Conservation (phyloP, 2,797 vertebrate genomes). For the Pempheris klunzingeri region DNA sequence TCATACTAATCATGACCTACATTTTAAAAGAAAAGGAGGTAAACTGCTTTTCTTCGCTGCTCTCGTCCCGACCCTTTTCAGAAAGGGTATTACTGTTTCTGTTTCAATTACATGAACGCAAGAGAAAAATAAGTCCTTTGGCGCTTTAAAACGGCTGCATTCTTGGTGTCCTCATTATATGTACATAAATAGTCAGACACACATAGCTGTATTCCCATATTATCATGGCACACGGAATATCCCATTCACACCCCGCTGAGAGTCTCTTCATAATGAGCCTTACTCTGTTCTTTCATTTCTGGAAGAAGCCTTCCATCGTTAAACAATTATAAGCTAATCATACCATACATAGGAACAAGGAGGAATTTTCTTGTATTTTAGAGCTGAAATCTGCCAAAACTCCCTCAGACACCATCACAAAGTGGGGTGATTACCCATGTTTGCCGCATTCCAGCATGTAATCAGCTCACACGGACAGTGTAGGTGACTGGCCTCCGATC, state of each 20-base stretch:
- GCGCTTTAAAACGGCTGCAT: slow-evolving; percentile 43
- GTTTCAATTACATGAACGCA: slow-evolving; percentile 42
- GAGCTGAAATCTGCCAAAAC: slow-evolving; percentile 35
- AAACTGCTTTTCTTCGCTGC: slow-evolving; percentile 3
- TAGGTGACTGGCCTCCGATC: slow-evolving; percentile 65
- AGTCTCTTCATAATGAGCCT: slow-evolving; percentile 35
- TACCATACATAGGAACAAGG: not conserved
- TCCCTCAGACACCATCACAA: slow-evolving; percentile 9
- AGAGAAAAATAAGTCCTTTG: slow-evolving; percentile 52
- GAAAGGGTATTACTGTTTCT: slow-evolving; percentile 19
- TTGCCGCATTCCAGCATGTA: slow-evolving; percentile 57
- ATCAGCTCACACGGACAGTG: slow-evolving; percentile 52
- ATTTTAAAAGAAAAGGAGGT: slow-evolving; percentile 32
- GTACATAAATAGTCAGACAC: slow-evolving; percentile 60
- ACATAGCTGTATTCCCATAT: slow-evolving; percentile 44
- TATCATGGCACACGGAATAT: slow-evolving; percentile 48
- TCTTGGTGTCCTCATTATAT: slow-evolving; percentile 69
- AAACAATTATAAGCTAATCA: slow-evolving; percentile 19
- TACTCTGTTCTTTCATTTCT: slow-evolving; percentile 24
- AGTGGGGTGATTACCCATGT: slow-evolving; percentile 34
- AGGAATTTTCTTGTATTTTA: not conserved
- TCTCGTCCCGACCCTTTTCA: slow-evolving; percentile 20
- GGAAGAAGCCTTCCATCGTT: slow-evolving; percentile 14
- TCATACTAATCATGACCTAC: slow-evolving; percentile 38
- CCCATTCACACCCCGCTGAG: slow-evolving; percentile 42